Conservation (phyloP, 2,888 invertebrate genomes). For the Metellina segmentata region DNA sequence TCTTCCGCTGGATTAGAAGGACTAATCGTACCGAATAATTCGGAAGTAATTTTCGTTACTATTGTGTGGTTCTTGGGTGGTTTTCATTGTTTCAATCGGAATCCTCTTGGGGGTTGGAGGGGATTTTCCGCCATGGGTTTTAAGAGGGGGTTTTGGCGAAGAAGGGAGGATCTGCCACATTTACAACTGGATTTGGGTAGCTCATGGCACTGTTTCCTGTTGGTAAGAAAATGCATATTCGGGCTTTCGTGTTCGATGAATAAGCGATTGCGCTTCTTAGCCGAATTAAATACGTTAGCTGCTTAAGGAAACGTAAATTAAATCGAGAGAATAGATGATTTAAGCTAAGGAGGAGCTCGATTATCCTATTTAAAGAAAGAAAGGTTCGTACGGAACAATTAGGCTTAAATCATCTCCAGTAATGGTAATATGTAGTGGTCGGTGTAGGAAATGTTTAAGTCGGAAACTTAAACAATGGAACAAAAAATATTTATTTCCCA, state of each 20-base stretch:
- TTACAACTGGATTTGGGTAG: no score
- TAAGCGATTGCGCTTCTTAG: background rate
- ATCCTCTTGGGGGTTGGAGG: background rate
- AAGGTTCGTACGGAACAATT: no score
- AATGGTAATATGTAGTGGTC: no score
- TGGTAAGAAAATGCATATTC: conserved; percentile 22
- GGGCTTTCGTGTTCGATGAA: background rate
- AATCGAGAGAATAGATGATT: background rate
- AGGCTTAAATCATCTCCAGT: no score
- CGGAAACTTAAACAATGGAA: no score
- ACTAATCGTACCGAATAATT: conserved; percentile 36
- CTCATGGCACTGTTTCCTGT: no score
- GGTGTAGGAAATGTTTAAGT: no score
- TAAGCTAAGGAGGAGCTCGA: no score
- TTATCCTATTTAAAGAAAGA: no score
- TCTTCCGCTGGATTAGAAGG: conserved; percentile 11
- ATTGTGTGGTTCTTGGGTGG: conserved; percentile 2
- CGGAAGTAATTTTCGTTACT: conserved; percentile 44
- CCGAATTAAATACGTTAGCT: conserved; percentile 9
- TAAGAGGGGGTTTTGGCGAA: no score
- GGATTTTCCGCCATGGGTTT: background rate
- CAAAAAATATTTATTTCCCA: no score
- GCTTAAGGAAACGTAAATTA: background rate
- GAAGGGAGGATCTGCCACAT: no score
- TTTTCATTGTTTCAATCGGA: conserved; percentile 27